Evolutionary conservation across 2,888 invertebrate species (phyloP).

Genomic region (Choristoneura rosaceana): DNA sequence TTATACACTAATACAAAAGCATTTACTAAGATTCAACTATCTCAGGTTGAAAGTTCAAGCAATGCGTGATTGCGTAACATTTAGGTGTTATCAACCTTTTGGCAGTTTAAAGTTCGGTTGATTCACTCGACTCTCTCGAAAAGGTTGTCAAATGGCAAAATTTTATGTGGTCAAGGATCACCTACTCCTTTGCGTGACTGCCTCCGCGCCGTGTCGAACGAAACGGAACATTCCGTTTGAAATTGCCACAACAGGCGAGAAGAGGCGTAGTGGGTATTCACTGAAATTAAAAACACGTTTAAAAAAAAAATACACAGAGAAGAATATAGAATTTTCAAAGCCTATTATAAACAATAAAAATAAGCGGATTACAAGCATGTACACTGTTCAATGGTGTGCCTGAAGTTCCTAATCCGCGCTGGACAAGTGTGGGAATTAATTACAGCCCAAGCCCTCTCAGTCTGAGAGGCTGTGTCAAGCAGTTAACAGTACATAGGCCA

Average conservation of each 20-base stretch:
- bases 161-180: constrained; percentile 55
- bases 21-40: not conserved
- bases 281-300: constrained; percentile 68
- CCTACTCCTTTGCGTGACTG: constrained; percentile 65
- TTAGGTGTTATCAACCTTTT: not conserved
- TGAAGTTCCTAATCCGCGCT: too few species aligned
- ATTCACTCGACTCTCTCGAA: not conserved
- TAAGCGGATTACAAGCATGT: too few species aligned
- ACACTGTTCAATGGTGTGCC: too few species aligned
- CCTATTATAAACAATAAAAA: too few species aligned
- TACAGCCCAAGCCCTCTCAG: too few species aligned
- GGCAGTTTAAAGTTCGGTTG: not conserved
- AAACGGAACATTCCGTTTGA: constrained; percentile 92
- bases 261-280: constrained; percentile 90
- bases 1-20: constrained; percentile 2
- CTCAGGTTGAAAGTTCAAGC: not conserved
- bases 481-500: too few species aligned
- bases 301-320: too few species aligned
- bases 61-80: not conserved
- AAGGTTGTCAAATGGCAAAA: not conserved
- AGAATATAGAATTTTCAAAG: too few species aligned
- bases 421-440: too few species aligned
- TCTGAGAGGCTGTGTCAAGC: too few species aligned
- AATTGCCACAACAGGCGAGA: constrained; percentile 93
- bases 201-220: constrained; percentile 71